Evolutionary conservation across 2,797 vertebrate species (phyloP), one percentile per base, ranked within the genome.

Genomic region (Passerculus sandwichensis): DNA sequence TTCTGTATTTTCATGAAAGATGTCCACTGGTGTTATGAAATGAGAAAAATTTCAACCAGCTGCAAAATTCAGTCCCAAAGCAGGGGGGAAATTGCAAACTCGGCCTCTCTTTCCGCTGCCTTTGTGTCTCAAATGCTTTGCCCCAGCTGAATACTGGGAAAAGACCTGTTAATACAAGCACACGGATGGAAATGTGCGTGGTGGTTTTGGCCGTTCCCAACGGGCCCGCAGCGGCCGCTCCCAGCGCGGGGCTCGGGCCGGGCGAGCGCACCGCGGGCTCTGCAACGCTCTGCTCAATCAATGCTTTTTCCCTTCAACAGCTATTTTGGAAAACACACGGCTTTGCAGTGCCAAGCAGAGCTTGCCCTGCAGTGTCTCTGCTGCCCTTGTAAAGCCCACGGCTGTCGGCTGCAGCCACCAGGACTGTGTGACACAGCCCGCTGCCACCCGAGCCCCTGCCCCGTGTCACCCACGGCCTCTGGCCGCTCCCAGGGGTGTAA

Each of bases 41-140:
- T 50, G 66, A 94, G 80, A 95, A 95, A 93, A 94, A 94, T 91
- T 93, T 91, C 76, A 95, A 91, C 76, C 88, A 92, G 89, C 91
- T 94, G 91, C 91, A 91, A 93, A 91, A 94, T 87, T 72, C 76
- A 88, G 76, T 90, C 95, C 88, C 85, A 90, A 70, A 93, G 64
- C 73, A 21, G 59, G 30, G 44, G 47, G 62, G 34, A 32, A 80
- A 74, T 45, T 56, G 23, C 57, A 82, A 69, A 84, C 36, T 61
- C 88, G 83, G 70, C 88, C 51, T 76, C 44, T 82, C 80, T 59
- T 70, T 65, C 51, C 10, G 10, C 69, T 70, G 76, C 59, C 32
- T 91, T 83, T 90, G 65, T 83, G 60, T 72, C 51, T 75, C 65
- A 65, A 30, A 75, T 26, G 20, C 64, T 90, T 91, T 82, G 48